Percentiles rank a stretch among this genome's conserved stretches.
These are phyloP conservation scores for Pipa parva DNA, from an alignment of 2,113 vertebrate genomes.

Conservation along the genomic window DNA sequence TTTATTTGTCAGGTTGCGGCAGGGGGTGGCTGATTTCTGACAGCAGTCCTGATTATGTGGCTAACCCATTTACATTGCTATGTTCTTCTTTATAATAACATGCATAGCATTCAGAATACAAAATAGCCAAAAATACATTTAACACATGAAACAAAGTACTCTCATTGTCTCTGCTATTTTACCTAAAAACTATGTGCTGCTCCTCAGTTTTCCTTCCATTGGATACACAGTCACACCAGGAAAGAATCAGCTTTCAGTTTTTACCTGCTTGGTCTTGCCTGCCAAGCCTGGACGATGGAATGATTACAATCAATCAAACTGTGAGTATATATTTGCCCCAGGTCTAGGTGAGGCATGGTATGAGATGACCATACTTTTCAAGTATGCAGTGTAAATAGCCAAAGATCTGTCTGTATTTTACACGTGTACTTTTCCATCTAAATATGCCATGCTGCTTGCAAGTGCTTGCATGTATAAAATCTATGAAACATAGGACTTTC, in stretches of 20 bases:
- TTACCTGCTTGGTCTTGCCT: conserved; percentile 75
- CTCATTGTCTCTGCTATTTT: conserved; percentile 66
- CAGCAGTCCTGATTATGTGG: too few relatives aligned
- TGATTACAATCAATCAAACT: conserved; percentile 66
- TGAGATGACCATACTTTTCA: conserved; percentile 70
- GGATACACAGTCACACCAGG: conserved; percentile 73
- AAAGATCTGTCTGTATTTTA: conserved; percentile 58
- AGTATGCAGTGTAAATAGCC: conserved; percentile 52
- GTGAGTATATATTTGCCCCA: conserved; percentile 64
- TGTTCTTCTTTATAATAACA: too few relatives aligned
- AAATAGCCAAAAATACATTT: too few relatives aligned
- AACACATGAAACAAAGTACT: too few relatives aligned
- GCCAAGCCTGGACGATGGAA: conserved; percentile 70
- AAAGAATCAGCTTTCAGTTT: conserved; percentile 66
- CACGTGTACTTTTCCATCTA: not conserved
- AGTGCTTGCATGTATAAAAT: not conserved
- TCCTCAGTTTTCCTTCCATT: conserved; percentile 68
- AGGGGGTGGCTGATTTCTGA: too few relatives aligned
- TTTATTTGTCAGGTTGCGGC: too few relatives aligned
- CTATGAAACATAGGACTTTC: not conserved
- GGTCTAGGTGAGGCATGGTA: conserved; percentile 69
- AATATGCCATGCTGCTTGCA: not conserved
- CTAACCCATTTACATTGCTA: too few relatives aligned
- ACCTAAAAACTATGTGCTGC: conserved; percentile 74
- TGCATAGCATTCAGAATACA: too few relatives aligned